Conservation (phyloP, 2,888 invertebrate genomes). For the Eupithecia tripunctaria region DNA sequence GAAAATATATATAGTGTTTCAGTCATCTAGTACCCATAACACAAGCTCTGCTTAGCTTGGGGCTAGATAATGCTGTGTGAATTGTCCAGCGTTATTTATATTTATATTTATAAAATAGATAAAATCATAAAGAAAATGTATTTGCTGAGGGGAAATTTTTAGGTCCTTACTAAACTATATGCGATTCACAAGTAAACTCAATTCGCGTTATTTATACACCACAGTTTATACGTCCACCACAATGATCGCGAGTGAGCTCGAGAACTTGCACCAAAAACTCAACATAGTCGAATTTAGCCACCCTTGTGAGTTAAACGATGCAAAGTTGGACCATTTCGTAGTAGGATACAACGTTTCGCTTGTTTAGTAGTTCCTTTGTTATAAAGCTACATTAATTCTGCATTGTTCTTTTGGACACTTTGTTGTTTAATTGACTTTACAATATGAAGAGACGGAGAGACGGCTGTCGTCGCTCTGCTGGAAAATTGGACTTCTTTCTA, state of each 20-base stretch:
- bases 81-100: too few species aligned
- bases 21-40: too few species aligned
- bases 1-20: too few species aligned
- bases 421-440: conserved; percentile 20
- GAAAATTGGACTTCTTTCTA: neutral
- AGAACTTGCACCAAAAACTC: conserved; percentile 43
- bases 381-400: conserved; percentile 22
- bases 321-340: conserved; percentile 47
- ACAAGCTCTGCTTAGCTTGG: too few species aligned
- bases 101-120: too few species aligned
- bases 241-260: neutral
- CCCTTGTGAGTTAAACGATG: conserved; percentile 61
- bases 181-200: neutral
- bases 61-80: too few species aligned
- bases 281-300: conserved; percentile 58
- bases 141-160: too few species aligned
- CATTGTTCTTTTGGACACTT: conserved; percentile 26
- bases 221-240: neutral
- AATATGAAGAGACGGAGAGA: neutral
- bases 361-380: conserved; percentile 33
- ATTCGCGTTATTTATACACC: neutral
- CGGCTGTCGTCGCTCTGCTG: neutral
- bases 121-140: too few species aligned
- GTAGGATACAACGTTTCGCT: conserved; percentile 42
- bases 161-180: neutral